These are phyloP conservation scores for Apamea anceps DNA, from an alignment of 2,888 invertebrate genomes.

Conservation along the genomic window DNA sequence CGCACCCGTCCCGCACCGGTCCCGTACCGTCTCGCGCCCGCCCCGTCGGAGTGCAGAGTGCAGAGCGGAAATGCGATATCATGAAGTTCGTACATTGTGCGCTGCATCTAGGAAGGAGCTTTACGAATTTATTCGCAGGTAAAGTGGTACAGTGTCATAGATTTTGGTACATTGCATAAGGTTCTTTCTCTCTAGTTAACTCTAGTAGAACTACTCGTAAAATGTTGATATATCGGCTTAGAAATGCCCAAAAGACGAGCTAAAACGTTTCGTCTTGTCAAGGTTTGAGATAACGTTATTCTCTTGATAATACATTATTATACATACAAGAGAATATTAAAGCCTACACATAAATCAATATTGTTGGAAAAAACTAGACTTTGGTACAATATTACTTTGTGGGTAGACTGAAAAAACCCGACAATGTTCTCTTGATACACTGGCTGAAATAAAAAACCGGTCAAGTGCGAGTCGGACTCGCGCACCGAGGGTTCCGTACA, in stretches of 20 bases:
- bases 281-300: neutral
- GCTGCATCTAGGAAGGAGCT: conserved; percentile 8
- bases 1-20: neutral
- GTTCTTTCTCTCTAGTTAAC: neutral
- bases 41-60: neutral
- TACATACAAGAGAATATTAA: neutral
- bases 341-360: neutral
- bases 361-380: neutral
- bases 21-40: neutral
- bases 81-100: conserved; percentile 25
- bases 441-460: neutral
- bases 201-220: neutral
- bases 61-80: conserved; percentile 33
- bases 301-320: neutral
- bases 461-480: no score
- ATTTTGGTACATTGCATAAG: neutral
- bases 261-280: neutral
- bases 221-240: neutral
- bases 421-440: neutral
- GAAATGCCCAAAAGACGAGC: neutral
- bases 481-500: no score
- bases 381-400: neutral
- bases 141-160: conserved; percentile 7
- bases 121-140: conserved; percentile 35
- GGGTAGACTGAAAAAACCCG: neutral